phyloP scores from a whole-genome alignment of 2,888 invertebrate genomes.

The Danaus chrysippus region DNA sequence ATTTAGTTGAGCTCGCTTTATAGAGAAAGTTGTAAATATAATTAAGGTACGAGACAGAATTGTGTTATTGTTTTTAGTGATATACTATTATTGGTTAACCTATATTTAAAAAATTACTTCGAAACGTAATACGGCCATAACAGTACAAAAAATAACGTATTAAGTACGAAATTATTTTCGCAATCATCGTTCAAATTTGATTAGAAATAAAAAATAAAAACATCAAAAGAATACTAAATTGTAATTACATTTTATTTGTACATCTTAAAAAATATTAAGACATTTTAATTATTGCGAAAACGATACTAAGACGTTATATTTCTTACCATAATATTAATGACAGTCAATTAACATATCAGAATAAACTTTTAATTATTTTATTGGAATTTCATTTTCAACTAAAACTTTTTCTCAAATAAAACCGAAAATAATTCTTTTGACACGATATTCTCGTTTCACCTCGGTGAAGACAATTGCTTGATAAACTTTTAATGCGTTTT shows the following conservation, averaged over 20 bases:
- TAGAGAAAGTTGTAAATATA: conserved; percentile 21
- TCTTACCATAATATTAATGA: conserved; percentile 9
- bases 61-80: background rate
- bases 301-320: conserved; percentile 1
- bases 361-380: conserved; percentile 2
- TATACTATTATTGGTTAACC: conserved; percentile 2
- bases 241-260: background rate
- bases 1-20: conserved; percentile 20
- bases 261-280: background rate
- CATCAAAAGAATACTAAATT: conserved; percentile 3
- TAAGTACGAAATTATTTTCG: background rate
- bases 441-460: conserved; percentile 40
- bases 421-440: conserved; percentile 26
- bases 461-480: conserved; percentile 37
- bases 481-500: conserved; percentile 70
- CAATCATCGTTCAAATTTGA: background rate
- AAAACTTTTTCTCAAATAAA: background rate
- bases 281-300: background rate
- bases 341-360: background rate
- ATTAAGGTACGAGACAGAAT: conserved; percentile 2
- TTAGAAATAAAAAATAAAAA: background rate
- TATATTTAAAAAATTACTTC: background rate
- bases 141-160: background rate
- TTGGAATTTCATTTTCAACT: background rate
- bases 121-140: no score